phyloP scores from a whole-genome alignment of 2,113 vertebrate species.

The Promerops cafer region DNA sequence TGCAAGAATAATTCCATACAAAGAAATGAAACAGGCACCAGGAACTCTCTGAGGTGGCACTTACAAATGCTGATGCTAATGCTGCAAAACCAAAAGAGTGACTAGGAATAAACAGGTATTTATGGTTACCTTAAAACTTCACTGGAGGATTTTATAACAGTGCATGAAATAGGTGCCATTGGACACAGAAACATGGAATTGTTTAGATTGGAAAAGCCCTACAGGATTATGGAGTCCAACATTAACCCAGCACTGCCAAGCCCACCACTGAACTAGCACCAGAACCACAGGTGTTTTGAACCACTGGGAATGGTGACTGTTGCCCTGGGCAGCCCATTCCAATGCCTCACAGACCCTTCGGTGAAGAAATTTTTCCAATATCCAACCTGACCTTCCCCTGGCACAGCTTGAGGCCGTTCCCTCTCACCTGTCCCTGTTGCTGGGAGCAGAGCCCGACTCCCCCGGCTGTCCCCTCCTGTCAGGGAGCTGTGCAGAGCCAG shows the following conservation, averaged over 20 bases:
- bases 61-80: slow-evolving; percentile 46
- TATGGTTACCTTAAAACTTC: background rate
- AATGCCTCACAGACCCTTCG: background rate
- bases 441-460: background rate
- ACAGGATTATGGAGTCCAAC: background rate
- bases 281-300: background rate
- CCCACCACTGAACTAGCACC: too few species aligned
- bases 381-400: accelerated
- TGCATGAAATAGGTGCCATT: background rate
- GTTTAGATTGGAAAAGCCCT: background rate
- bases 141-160: background rate
- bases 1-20: slow-evolving; percentile 67
- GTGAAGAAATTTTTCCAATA: accelerated
- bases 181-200: background rate
- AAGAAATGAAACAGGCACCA: slow-evolving; percentile 27
- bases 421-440: background rate
- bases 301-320: background rate
- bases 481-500: background rate
- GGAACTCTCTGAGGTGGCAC: slow-evolving; percentile 48
- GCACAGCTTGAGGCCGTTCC: background rate
- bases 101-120: background rate
- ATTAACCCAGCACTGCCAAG: background rate
- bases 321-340: background rate
- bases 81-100: background rate
- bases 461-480: background rate